Conservation (phyloP, 2,113 vertebrate species). For the Sinocyclocheilus maitianheensis region DNA sequence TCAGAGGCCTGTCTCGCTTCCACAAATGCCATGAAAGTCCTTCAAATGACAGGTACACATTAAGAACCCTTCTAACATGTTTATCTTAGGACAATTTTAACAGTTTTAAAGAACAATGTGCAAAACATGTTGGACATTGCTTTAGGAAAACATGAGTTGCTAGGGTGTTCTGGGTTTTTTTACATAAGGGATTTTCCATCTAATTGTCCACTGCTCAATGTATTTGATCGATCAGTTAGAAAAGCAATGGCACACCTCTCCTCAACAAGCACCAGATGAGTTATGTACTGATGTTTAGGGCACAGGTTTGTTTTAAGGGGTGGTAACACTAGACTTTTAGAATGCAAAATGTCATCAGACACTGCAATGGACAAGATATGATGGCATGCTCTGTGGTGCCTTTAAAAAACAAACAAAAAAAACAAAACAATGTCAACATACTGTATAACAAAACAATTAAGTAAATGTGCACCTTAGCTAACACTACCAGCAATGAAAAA, state of each 20-base stretch:
- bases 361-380: not conserved
- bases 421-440: no score
- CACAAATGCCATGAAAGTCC: not conserved
- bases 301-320: not conserved
- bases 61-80: not conserved
- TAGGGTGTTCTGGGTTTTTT: not conserved
- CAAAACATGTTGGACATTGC: no score
- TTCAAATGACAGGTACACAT: not conserved
- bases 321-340: not conserved
- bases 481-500: not conserved
- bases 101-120: not conserved
- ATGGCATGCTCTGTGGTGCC: not conserved
- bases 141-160: not conserved
- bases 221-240: not conserved
- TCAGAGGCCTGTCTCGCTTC: slow-evolving; percentile 54
- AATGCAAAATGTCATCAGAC: not conserved
- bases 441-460: not conserved
- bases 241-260: not conserved
- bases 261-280: not conserved
- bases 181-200: not conserved
- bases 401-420: not conserved
- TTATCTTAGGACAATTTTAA: not conserved
- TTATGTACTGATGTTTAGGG: not conserved
- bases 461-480: not conserved
- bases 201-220: not conserved